A percentile compares a stretch with the other conserved stretches of the same genome.
Evolutionary conservation across 1,140 invertebrate species (phyloP).

Genomic region (Chionoecetes opilio): DNA sequence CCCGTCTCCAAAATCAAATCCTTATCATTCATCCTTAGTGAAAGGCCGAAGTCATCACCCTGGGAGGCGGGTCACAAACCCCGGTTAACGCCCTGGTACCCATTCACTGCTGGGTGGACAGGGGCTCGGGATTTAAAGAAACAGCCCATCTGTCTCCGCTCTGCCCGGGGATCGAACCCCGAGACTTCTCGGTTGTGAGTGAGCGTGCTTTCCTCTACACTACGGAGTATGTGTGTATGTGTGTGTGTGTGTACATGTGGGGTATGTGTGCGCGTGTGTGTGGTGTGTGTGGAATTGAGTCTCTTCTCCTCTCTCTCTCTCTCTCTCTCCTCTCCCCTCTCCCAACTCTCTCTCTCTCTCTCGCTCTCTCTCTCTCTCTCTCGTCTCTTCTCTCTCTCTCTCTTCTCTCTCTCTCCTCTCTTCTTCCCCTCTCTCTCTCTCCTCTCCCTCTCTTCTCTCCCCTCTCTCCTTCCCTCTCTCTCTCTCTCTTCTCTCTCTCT

Average conservation of each 20-base stretch:
- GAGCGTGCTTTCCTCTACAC: neutral
- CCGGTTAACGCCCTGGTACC: too few species aligned
- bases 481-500: neutral
- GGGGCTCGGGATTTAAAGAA: too few species aligned
- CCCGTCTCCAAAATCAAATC: too few species aligned
- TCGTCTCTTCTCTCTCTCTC: neutral
- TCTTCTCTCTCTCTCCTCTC: neutral
- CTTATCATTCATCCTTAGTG: too few species aligned
- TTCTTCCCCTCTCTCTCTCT: neutral
- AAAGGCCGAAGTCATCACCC: too few species aligned
- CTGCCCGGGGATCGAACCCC: too few species aligned
- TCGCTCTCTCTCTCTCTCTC: neutral
- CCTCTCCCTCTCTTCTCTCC: neutral
- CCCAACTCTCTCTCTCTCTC: neutral
- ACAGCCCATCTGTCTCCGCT: neutral
- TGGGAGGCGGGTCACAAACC: too few species aligned
- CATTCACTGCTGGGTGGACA: too few species aligned
- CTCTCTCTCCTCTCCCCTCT: neutral
- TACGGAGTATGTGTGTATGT: neutral
- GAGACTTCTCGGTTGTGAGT: neutral
- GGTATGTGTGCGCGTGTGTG: neutral
- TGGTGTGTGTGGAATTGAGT: too few species aligned
- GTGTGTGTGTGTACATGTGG: neutral
- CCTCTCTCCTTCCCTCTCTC: neutral
- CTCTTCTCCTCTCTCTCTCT: neutral